Percentiles rank a stretch among this genome's conserved stretches.
These are phyloP conservation scores for Penaeus indicus DNA, from an alignment of 1,140 invertebrate species.

Conservation along the genomic window DNA sequence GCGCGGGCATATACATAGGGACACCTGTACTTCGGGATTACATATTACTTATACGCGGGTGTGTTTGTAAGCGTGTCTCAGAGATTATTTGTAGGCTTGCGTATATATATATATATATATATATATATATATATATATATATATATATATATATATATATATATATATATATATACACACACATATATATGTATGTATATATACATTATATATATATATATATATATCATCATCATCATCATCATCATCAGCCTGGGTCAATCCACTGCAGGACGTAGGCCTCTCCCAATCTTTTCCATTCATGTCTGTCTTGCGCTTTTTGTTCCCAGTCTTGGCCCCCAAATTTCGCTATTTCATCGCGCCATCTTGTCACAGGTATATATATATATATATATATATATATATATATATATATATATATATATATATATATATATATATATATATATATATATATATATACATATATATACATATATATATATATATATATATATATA, in stretches of 20 bases:
- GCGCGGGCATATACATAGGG: not conserved
- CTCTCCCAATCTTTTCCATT: no score
- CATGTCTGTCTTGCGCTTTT: no score
- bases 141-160: constrained; percentile 21
- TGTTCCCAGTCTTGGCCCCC: no score
- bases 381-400: not conserved
- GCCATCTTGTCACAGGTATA: no score
- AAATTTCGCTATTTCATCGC: no score
- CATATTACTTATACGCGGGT: not conserved
- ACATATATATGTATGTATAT: not conserved
- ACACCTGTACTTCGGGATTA: no score
- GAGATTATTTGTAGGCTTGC: not conserved
- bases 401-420: not conserved
- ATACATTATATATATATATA: no score
- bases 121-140: constrained; percentile 7
- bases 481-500: constrained; percentile 10
- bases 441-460: constrained; percentile 19
- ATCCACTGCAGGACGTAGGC: no score
- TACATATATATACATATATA: constrained; percentile 17
- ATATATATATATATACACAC: not conserved
- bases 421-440: constrained; percentile 19
- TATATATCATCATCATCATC: no score
- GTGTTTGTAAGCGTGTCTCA: no score
- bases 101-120: not conserved
- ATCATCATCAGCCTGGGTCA: no score